Conservation (phyloP, 1,140 invertebrate genomes). For the Apis cerana region DNA sequence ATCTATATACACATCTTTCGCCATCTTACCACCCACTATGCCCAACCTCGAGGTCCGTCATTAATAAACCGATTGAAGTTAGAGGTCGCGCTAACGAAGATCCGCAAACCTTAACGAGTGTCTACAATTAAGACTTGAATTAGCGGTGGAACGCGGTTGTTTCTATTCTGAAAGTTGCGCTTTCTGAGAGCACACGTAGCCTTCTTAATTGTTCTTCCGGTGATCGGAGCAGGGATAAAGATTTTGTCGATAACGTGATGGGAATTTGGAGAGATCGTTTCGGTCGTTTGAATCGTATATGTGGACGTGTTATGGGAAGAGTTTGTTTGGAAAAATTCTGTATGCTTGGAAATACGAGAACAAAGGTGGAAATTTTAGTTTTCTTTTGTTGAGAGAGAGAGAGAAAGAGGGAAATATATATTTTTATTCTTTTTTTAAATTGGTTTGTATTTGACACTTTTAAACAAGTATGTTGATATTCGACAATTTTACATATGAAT, state of each 20-base stretch:
- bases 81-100: conserved; percentile 58
- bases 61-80: conserved; percentile 67
- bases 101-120: conserved; percentile 54
- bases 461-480: no score
- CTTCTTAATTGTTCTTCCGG: conserved; percentile 20
- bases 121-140: conserved; percentile 42
- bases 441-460: background rate
- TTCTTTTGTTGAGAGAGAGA: no score
- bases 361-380: no score
- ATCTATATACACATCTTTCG: background rate
- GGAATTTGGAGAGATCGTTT: background rate
- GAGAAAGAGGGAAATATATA: no score
- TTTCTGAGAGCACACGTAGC: background rate
- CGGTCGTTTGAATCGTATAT: background rate
- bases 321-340: background rate
- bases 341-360: no score
- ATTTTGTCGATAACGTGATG: background rate
- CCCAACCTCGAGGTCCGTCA: conserved; percentile 14
- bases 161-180: background rate
- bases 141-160: conserved; percentile 10
- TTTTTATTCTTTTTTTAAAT: no score
- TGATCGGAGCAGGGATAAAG: background rate
- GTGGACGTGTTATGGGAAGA: background rate
- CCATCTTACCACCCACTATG: background rate
- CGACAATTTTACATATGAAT: no score